These are phyloP conservation scores for Drosophila takahashii DNA, from an alignment of 1,140 invertebrate genomes.

Conservation along the genomic window DNA sequence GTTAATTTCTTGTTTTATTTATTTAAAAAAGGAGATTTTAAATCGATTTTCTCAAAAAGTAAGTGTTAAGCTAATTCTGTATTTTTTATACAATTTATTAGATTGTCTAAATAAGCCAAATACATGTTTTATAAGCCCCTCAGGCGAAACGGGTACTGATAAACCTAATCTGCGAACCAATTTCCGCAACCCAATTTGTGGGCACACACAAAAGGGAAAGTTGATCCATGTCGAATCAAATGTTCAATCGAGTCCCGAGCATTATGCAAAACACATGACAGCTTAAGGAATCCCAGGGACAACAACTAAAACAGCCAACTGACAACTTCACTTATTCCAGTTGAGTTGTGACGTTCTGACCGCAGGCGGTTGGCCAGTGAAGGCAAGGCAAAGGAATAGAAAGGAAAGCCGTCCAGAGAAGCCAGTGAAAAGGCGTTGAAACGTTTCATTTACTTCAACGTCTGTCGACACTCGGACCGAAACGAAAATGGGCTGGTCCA, in stretches of 20 bases:
- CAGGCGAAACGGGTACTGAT: neutral
- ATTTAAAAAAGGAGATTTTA: too few species aligned
- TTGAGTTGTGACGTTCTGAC: slow-evolving; percentile 71
- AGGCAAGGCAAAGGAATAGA: slow-evolving; percentile 3
- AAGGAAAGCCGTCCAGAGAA: slow-evolving; percentile 23
- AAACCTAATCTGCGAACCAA: slow-evolving; percentile 39
- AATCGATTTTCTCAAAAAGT: too few species aligned
- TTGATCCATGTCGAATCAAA: slow-evolving; percentile 59
- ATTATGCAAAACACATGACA: slow-evolving; percentile 69
- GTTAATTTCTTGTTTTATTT: too few species aligned
- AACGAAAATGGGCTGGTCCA: slow-evolving; percentile 49
- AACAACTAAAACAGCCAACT: slow-evolving; percentile 64
- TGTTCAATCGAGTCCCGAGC: slow-evolving; percentile 45
- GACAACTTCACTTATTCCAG: slow-evolving; percentile 80
- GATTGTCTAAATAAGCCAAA: neutral
- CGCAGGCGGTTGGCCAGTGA: slow-evolving; percentile 39
- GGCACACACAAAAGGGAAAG: slow-evolving; percentile 1
- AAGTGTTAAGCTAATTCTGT: too few species aligned
- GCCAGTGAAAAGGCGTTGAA: slow-evolving; percentile 64
- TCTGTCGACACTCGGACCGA: slow-evolving; percentile 47
- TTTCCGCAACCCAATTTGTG: slow-evolving; percentile 60
- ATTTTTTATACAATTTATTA: too few species aligned
- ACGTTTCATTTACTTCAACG: slow-evolving; percentile 50
- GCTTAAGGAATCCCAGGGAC: slow-evolving; percentile 37
- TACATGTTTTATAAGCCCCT: neutral